Conservation (phyloP, 2,888 invertebrate genomes). For the Pseudanteris insignis region DNA sequence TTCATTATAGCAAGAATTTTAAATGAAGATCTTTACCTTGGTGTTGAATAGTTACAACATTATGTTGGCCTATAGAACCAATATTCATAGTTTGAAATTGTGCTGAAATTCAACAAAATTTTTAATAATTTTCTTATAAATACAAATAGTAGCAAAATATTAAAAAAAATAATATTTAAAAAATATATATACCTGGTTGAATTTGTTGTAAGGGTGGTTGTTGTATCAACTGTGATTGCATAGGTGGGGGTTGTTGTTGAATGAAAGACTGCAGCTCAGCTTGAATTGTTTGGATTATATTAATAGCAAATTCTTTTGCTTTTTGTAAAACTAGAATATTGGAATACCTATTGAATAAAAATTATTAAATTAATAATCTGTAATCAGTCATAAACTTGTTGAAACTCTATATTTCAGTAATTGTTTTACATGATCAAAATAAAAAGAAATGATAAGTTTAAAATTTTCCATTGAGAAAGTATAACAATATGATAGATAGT, state of each 20-base stretch:
- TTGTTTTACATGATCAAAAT: no score
- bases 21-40: no score
- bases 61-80: slow-evolving; percentile 63
- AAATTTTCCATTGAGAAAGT: no score
- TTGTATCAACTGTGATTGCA: slow-evolving; percentile 64
- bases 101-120: no score
- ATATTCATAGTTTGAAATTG: slow-evolving; percentile 66
- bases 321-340: slow-evolving; percentile 75
- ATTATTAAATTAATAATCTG: slow-evolving; percentile 75
- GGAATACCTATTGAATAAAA: slow-evolving; percentile 70
- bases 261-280: slow-evolving; percentile 67
- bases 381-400: no score
- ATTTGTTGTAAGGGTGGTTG: slow-evolving; percentile 62
- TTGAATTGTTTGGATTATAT: slow-evolving; percentile 82
- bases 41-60: slow-evolving; percentile 65
- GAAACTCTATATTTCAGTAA: no score
- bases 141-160: no score
- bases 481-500: no score
- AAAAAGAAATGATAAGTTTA: no score
- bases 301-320: slow-evolving; percentile 78
- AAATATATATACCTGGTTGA: slow-evolving; percentile 18
- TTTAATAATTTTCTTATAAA: no score
- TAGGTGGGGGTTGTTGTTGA: slow-evolving; percentile 66
- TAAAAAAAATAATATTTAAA: not conserved
- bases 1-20: no score